Evolutionary conservation across 2,113 vertebrate species (phyloP).

Genomic region (rat (Rattus norvegicus)): DNA sequence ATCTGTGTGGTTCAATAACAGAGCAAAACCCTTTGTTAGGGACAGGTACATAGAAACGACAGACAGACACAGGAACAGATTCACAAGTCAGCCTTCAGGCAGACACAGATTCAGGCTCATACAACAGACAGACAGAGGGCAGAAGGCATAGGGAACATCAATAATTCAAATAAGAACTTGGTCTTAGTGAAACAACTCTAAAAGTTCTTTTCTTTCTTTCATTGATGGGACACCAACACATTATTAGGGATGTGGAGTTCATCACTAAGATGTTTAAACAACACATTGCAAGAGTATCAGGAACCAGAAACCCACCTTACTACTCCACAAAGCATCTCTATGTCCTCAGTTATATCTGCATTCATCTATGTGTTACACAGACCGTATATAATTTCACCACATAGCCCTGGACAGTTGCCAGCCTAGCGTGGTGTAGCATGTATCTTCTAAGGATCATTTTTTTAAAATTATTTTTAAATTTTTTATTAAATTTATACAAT

Average conservation of each 20-base stretch:
- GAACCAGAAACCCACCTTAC: not conserved
- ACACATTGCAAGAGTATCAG: not conserved
- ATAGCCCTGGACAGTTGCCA: not conserved
- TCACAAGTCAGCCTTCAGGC: not conserved
- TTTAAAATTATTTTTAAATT: not conserved
- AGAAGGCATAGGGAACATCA: not conserved
- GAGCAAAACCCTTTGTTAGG: not conserved
- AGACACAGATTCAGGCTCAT: too few relatives aligned
- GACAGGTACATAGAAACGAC: not conserved
- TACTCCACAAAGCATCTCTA: not conserved
- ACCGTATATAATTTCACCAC: not conserved
- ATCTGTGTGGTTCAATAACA: not conserved
- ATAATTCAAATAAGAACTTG: not conserved
- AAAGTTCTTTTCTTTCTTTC: not conserved
- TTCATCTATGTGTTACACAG: not conserved
- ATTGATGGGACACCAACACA: not conserved
- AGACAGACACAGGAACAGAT: not conserved
- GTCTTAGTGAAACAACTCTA: not conserved
- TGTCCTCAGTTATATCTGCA: not conserved
- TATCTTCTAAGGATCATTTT: not conserved
- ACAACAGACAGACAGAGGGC: too few relatives aligned
- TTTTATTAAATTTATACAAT: not conserved
- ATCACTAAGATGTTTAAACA: not conserved
- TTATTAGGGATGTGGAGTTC: not conserved
- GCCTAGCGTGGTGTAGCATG: not conserved